Evolutionary conservation across 1,140 invertebrate genomes (phyloP).

Genomic region (Lepidurus arcticus): DNA sequence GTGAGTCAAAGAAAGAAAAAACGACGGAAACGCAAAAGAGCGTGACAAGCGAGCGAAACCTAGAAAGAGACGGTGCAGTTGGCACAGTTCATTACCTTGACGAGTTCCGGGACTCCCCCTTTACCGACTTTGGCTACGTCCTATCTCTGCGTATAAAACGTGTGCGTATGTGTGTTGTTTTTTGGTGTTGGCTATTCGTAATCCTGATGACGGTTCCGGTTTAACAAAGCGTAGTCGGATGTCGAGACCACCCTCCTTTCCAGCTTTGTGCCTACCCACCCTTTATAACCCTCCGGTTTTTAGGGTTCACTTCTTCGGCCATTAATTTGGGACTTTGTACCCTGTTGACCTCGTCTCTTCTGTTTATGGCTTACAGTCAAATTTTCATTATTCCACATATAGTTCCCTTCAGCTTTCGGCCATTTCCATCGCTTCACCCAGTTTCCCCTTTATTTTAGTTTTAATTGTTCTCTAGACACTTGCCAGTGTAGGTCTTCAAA

Average conservation of each 20-base stretch:
- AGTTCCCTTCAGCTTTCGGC: not conserved
- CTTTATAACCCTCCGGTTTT: too few species aligned
- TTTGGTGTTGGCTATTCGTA: not conserved
- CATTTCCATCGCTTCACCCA: not conserved
- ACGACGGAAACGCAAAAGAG: not conserved
- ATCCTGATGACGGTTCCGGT: not conserved
- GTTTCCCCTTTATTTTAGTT: not conserved
- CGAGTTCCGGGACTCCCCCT: not conserved
- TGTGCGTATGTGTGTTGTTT: not conserved
- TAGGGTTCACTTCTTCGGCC: not conserved
- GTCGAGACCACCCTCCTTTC: not conserved
- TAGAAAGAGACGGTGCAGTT: not conserved
- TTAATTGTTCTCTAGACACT: too few species aligned
- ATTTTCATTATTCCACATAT: not conserved
- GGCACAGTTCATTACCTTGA: constrained; percentile 12
- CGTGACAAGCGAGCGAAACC: not conserved
- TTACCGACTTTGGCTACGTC: not conserved
- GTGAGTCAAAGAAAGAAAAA: not conserved
- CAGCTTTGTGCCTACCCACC: not conserved
- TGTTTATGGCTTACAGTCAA: not conserved
- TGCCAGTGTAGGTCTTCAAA: too few species aligned
- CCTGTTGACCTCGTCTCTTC: not conserved
- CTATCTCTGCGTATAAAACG: not conserved
- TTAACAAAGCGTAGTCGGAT: not conserved
- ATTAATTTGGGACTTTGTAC: not conserved